Evolutionary conservation across 2,113 vertebrate genomes (phyloP).

Genomic region (Elachura formosa): DNA sequence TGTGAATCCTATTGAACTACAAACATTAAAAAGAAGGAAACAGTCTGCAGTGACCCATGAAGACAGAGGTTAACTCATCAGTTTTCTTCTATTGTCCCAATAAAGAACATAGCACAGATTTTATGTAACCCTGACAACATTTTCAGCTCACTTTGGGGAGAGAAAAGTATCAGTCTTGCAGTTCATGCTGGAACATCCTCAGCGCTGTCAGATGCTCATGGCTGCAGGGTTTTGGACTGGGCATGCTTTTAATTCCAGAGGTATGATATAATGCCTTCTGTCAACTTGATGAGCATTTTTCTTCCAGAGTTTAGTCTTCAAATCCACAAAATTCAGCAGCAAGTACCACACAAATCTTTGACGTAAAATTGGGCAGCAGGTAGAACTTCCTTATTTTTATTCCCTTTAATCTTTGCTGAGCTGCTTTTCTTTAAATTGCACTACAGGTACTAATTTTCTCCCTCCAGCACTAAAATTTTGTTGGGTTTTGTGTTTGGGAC

Average conservation of each 20-base stretch:
- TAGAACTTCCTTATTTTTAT: neutral
- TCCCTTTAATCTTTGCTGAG: neutral
- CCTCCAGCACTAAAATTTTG: neutral
- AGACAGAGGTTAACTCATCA: fast-evolving
- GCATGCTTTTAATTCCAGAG: neutral
- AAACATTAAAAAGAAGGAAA: neutral
- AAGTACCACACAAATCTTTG: neutral
- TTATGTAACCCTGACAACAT: neutral
- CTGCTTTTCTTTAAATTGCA: neutral
- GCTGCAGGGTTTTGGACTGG: neutral
- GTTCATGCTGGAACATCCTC: neutral
- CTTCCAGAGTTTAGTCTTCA: neutral
- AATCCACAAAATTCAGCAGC: neutral
- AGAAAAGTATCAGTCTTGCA: neutral
- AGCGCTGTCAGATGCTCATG: neutral
- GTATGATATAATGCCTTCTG: neutral
- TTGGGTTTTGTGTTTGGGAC: neutral
- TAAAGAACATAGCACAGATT: neutral
- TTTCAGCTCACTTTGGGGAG: neutral
- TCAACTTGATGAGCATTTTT: neutral
- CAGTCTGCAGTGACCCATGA: neutral
- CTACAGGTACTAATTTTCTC: neutral
- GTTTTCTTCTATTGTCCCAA: neutral
- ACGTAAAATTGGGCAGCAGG: neutral
- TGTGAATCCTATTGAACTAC: neutral